These are phyloP conservation scores for Myotis findleyi DNA, from an alignment of 2,797 vertebrate species.

Conservation along the genomic window DNA sequence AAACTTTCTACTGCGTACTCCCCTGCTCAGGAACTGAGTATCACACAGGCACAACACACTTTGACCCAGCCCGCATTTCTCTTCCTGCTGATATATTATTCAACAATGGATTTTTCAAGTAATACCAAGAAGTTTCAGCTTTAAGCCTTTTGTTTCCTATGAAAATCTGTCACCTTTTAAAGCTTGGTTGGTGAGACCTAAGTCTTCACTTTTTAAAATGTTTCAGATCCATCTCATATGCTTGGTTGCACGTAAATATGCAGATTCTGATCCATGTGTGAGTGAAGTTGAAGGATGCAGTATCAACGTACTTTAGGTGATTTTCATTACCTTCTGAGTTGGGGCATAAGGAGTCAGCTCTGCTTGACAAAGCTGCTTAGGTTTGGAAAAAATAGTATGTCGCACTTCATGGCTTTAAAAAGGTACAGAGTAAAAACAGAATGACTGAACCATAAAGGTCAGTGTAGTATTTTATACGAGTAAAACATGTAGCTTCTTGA, in stretches of 20 bases:
- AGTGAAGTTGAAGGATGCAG: background rate
- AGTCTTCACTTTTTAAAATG: background rate
- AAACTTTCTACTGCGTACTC: background rate
- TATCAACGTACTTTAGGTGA: background rate
- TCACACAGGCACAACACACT: background rate
- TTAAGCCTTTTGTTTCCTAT: background rate
- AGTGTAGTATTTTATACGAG: background rate
- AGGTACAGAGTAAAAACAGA: background rate
- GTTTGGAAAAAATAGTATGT: background rate
- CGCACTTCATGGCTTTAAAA: constrained; percentile 7
- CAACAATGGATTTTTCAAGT: background rate
- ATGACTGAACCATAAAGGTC: constrained; percentile 30
- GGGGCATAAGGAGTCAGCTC: background rate
- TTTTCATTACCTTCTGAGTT: background rate
- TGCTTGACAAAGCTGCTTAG: background rate
- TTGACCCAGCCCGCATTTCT: background rate
- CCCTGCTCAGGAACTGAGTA: background rate
- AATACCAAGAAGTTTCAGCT: background rate
- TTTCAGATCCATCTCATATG: background rate
- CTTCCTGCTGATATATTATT: background rate
- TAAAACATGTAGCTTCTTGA: constrained; percentile 30
- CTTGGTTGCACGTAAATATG: background rate
- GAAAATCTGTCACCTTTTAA: background rate
- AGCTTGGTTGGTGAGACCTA: background rate
- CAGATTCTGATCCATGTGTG: background rate